Conservation (phyloP, 1,140 invertebrate species). For the Diuraphis noxia region DNA sequence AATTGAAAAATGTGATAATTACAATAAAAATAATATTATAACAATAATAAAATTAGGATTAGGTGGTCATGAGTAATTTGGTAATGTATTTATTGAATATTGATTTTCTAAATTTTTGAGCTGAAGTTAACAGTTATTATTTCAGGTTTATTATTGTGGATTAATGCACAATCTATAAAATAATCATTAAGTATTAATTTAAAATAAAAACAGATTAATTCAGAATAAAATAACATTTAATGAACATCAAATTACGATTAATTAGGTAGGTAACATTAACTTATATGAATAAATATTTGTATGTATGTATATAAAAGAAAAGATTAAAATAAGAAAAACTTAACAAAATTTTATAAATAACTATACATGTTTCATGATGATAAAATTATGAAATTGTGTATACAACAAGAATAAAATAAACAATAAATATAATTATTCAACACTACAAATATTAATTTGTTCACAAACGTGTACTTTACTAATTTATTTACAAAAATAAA, state of each 20-base stretch:
- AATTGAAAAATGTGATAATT: not conserved
- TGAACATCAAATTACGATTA: conserved; percentile 51
- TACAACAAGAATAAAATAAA: conserved; percentile 32
- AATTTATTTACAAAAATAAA: conserved; percentile 29
- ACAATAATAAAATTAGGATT: too few species aligned
- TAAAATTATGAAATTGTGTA: conserved; percentile 21
- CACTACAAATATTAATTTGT: conserved; percentile 9
- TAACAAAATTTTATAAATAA: conserved; percentile 35
- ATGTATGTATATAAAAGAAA: conserved; percentile 21
- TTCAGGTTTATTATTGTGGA: not conserved
- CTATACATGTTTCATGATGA: conserved; percentile 43
- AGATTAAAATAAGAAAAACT: conserved; percentile 35
- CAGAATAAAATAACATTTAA: conserved; percentile 51
- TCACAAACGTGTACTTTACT: not conserved
- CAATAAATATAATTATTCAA: conserved; percentile 21
- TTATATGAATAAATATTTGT: conserved; percentile 39
- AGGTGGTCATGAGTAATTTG: not conserved
- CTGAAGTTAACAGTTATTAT: not conserved
- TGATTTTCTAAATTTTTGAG: not conserved
- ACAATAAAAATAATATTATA: too few species aligned
- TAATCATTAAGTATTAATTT: not conserved
- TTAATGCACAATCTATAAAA: not conserved
- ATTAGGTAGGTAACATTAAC: conserved; percentile 40
- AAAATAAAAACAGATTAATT: not conserved
- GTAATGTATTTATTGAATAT: not conserved